Base-by-base conservation (phyloP, 2,888 invertebrate genomes). In the Thecocarcelia acutangulata region DNA sequence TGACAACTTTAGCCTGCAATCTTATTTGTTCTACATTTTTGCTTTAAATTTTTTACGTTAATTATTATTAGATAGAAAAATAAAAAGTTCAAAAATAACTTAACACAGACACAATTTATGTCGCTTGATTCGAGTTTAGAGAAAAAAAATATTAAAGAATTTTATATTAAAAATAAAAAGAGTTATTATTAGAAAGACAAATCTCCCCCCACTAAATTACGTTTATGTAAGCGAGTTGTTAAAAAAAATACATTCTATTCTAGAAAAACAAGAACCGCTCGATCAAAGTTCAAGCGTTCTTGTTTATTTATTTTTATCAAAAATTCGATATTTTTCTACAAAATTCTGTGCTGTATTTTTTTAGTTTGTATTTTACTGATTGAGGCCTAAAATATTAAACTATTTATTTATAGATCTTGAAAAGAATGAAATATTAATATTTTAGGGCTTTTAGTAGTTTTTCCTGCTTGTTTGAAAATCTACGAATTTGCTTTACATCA, bases 211-310 rank as follows among this genome's bases (percentile, higher is more conserved):
- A 9, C 56, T n/a, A 68, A 48, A 52, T 15, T 2, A 9, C 37
- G 15, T 21, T 40, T 40, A n/a, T 42, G 40, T 28, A 24, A 21
- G 24, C 37, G 11, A 15, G 12, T n/a, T 42, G 56, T 64, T 50
- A 42, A 59, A 44, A 61, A 69, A 59, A 58, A 15, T 69, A 48
- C 28, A 19, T 48, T 11, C 1, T 40, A 9, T 44, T 59, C 15
- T 15, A 17, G 15, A 52, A 56, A 66, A 76, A 74, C 8, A 78
- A 68, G 58, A 78, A 76, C 75, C 79, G 83, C 84, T 85, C 83
- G 79, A 84, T 85, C 84, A 85, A 83, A 75, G 83, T 81, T 78
- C 19, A 69, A 59, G 42, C 33, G 15, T 33, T 37, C 33, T 73
- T 58, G 28, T 69, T 48, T n/a, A n/a, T n/a, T n/a, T n/a, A n/a